phyloP scores from a whole-genome alignment of 2,797 vertebrate genomes.

The Rhabdophis nuchalis region DNA sequence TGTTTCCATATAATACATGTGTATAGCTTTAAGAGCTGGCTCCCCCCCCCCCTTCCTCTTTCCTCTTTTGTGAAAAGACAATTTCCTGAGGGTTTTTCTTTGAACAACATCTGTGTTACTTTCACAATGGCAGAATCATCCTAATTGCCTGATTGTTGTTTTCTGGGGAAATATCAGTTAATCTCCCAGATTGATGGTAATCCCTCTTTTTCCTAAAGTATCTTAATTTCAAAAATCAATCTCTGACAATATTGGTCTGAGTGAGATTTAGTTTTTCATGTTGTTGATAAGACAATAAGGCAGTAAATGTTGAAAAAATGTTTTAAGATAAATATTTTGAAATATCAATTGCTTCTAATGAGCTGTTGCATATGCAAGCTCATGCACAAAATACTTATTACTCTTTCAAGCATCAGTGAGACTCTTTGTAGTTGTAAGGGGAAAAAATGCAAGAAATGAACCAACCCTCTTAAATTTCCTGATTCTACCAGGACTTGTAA shows the following conservation, averaged over 20 bases:
- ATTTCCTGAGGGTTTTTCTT: background rate
- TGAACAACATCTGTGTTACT: background rate
- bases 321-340: constrained; percentile 19
- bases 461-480: background rate
- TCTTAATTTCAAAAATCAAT: background rate
- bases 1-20: background rate
- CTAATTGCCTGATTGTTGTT: background rate
- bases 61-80: background rate
- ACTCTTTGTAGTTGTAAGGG: background rate
- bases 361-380: background rate
- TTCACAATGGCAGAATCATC: background rate
- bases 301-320: background rate
- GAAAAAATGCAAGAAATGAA: background rate
- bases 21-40: background rate
- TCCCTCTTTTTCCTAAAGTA: background rate
- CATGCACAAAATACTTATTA: background rate
- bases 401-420: background rate
- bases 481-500: background rate
- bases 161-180: background rate
- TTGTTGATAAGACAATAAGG: background rate
- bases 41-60: background rate
- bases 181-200: background rate
- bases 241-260: background rate
- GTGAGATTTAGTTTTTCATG: background rate
- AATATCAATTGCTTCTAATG: background rate